Base-by-base conservation (phyloP, 2,113 vertebrate species). In the Melanerpes aurifrons region DNA sequence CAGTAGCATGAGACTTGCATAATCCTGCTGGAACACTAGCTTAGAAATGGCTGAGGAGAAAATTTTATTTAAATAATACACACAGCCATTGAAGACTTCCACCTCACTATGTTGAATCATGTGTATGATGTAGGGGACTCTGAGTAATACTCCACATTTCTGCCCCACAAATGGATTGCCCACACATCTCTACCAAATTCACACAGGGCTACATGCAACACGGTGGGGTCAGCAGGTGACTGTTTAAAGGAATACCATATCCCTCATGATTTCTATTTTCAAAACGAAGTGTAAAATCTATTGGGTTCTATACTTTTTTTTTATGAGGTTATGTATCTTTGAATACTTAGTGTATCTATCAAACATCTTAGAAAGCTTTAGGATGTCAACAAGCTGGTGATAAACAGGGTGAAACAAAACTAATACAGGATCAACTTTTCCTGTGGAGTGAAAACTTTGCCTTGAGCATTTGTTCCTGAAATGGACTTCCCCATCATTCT, bases 101-200 rank as follows among this genome's bases (percentile, higher is more conserved):
- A 11, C 20, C 19, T 86, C 20, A 11, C 5, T 0, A 0, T 7
- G 37, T 2, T 54, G 16, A 72, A 35, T 57, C 15, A 1, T 31
- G 3, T 31, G 6, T 12, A 40, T 10, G 12, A 6, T 35, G 1
- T 1, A 86, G 6, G 6, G 8, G 7, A 2, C 9, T 53, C 31
- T 73, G 31, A 80, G 20, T 17, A 24, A 6, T 16, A 12, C 17
- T 84, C 25, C 14, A 76, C 40, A 29, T 47, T 58, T 14, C 20
- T 79, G 25, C 62, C 48, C 26, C 18, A n/a, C 22, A 9, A 72
- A 35, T 6, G 10, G 8, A 3, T 26, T 72, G 21, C n/a, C 58
- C 72, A 50, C 22, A 61, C 14, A 2, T 57, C 47, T 70, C 24
- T 25, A 1, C 32, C 24, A 53, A 53, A 13, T 82, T 80, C 47